Base-by-base conservation (phyloP, 2,797 vertebrate genomes). In the Sebastolobus alascanus region DNA sequence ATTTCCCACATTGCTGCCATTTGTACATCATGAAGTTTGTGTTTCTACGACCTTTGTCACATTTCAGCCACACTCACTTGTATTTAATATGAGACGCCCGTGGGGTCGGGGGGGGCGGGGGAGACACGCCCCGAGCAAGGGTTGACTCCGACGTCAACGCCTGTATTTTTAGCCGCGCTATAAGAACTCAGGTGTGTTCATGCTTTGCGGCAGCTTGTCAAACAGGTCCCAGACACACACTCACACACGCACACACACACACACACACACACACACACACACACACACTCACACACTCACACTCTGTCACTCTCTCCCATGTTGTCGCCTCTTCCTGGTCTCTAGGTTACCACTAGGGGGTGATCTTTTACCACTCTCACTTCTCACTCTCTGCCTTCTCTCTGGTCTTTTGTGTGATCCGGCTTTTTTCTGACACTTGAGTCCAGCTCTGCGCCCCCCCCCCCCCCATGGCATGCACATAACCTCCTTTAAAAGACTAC, bases 101-200 rank as follows among this genome's bases (percentile, higher is more conserved):
- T 0, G 7, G 1, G 5, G 25, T 25, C 25, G 25, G 6, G 52
- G 58, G 7, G 9, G 50, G 59, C 3, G 25, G 68, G 82, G 69
- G 58, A 46, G 83, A 78, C 83, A 84, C 82, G 27, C 75, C 89
- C 69, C 35, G 2, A 18, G 20, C 35, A 31, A 74, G 68, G 37
- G 60, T 70, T 40, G 68, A 35, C 54, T 65, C 16, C 11, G 8
- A 74, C 68, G 73, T 75, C 82, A 66, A 38, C 1, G 1, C 31
- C 63, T 83, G 80, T 95, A 95, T 95, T 95, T 93, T 92, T 94
- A 91, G 93, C 76, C 2, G 0, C 9, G 0, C 84, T 96, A 94
- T 94, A 95, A 94, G 91, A 94, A 27, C 78, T 56, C 79, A 75
- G 80, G 82, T 79, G 77, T 84, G 75, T 87, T 88, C 72, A 77